Percentiles rank a stretch among this genome's conserved stretches.
phyloP scores from a whole-genome alignment of 2,888 invertebrate genomes.

The Cephalotes varians region DNA sequence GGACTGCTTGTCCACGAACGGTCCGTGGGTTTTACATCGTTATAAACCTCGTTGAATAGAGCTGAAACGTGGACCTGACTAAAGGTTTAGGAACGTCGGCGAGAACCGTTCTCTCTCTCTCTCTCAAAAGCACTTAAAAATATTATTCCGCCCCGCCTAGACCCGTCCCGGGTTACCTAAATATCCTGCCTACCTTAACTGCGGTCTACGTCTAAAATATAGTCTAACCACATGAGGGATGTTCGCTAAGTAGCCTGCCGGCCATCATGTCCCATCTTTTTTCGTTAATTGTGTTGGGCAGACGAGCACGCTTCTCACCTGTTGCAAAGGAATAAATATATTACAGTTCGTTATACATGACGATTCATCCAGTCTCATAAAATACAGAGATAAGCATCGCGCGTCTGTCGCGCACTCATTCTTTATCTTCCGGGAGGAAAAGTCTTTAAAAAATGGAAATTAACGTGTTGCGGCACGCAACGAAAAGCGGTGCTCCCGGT shows the following conservation, averaged over 20 bases:
- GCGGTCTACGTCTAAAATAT: slow-evolving; percentile 47
- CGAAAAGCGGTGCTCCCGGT: not conserved
- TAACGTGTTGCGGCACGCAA: slow-evolving; percentile 30
- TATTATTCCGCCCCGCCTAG: slow-evolving; percentile 75
- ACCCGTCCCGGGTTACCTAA: slow-evolving; percentile 62
- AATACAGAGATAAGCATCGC: slow-evolving; percentile 72
- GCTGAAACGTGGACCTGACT: slow-evolving; percentile 9
- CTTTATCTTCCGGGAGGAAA: slow-evolving; percentile 15
- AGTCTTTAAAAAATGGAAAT: slow-evolving; percentile 42
- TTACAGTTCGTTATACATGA: slow-evolving; percentile 60
- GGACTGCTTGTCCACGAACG: slow-evolving; percentile 57
- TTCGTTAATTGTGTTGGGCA: slow-evolving; percentile 67
- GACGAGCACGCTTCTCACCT: slow-evolving; percentile 73
- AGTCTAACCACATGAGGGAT: slow-evolving; percentile 42
- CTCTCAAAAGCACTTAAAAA: slow-evolving; percentile 69
- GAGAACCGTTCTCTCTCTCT: slow-evolving; percentile 37
- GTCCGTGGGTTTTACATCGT: slow-evolving; percentile 56
- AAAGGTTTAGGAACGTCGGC: slow-evolving; percentile 40
- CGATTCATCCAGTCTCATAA: slow-evolving; percentile 72
- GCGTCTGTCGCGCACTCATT: slow-evolving; percentile 57
- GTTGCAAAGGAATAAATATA: slow-evolving; percentile 75
- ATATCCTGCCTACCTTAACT: slow-evolving; percentile 60
- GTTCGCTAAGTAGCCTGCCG: slow-evolving; percentile 63
- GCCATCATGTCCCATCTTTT: slow-evolving; percentile 38
- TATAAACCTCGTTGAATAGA: not conserved